phyloP scores from a whole-genome alignment of 2,797 vertebrate genomes.

The Cryptoblepharus egeriae region DNA sequence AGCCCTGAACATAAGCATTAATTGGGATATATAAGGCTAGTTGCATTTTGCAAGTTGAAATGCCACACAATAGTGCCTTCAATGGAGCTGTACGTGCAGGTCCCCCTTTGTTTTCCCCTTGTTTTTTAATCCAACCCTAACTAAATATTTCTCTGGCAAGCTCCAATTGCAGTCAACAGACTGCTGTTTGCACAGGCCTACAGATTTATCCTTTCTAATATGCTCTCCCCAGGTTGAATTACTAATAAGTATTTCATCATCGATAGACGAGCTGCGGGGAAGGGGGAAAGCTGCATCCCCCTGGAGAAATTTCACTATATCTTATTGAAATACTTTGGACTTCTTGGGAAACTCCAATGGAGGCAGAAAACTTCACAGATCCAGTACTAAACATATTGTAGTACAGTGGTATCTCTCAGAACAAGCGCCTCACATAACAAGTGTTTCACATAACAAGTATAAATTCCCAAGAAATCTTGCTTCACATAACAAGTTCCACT shows the following conservation, averaged over 20 bases:
- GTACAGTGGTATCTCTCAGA: too few species aligned
- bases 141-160: constrained; percentile 6
- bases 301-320: too few species aligned
- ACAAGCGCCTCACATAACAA: too few species aligned
- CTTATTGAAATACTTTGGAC: too few species aligned
- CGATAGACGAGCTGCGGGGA: background rate
- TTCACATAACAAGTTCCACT: too few species aligned
- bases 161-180: background rate
- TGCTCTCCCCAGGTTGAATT: background rate
- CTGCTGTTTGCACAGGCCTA: background rate
- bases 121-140: background rate
- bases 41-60: background rate
- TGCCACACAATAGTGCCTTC: background rate
- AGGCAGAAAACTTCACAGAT: too few species aligned
- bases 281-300: too few species aligned
- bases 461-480: too few species aligned
- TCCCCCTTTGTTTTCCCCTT: too few species aligned
- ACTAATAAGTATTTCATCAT: background rate
- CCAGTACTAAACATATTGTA: too few species aligned
- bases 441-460: too few species aligned
- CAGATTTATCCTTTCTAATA: background rate
- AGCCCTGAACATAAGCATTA: constrained; percentile 3
- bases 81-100: background rate
- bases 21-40: constrained; percentile 7
- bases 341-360: too few species aligned